Conservation (phyloP, 2,113 vertebrate genomes). For the human (Homo sapiens) region GRCh38 chrY:6791001-6791500, state of each 20-base stretch:
- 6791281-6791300: too few species aligned
- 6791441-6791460: too few species aligned
- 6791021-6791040: background rate
- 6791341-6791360: too few species aligned
- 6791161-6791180: background rate
- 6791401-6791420: too few species aligned
- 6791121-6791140: background rate
- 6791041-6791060: background rate
- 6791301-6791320: background rate
- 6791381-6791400: too few species aligned
- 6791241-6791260: background rate
- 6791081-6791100: conserved; percentile 21
- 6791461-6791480: too few species aligned
- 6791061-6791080: background rate
- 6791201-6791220: background rate
- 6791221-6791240: background rate
- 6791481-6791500: too few species aligned
- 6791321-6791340: too few species aligned
- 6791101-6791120: background rate
- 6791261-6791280: too few species aligned
- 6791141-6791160: background rate
- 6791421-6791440: too few species aligned
- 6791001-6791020: background rate
- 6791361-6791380: too few species aligned
- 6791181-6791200: background rate